A percentile compares a stretch with the other conserved stretches of the same genome.
Conservation (phyloP, 1,140 invertebrate species). For the Hormaphis cornu region DNA sequence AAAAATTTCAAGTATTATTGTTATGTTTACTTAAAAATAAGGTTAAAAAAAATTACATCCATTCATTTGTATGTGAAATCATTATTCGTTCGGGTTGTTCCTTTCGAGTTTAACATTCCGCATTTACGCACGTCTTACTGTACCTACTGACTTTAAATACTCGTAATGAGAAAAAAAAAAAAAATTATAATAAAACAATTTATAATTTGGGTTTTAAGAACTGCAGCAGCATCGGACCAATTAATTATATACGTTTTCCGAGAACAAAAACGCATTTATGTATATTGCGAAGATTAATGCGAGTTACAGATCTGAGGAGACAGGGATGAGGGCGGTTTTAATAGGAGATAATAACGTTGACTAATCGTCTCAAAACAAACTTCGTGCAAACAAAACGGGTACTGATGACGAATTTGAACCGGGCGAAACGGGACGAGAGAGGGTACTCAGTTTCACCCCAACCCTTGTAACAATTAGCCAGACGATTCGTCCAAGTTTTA, state of each 20-base stretch:
- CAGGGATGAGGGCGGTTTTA: neutral
- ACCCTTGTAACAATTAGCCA: constrained; percentile 22
- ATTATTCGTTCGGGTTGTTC: no score
- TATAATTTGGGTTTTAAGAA: neutral
- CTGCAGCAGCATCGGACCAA: neutral
- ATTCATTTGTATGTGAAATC: no score
- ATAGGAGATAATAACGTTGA: constrained; percentile 30
- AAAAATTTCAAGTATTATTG: no score
- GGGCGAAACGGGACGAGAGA: neutral
- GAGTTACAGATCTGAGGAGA: constrained; percentile 17
- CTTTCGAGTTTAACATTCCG: no score
- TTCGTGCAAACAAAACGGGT: constrained; percentile 13
- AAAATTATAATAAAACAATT: neutral
- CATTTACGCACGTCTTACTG: no score
- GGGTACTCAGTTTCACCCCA: neutral
- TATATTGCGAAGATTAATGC: constrained; percentile 16
- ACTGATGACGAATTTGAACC: constrained; percentile 11
- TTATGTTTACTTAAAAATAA: no score
- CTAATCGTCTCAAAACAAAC: constrained; percentile 21
- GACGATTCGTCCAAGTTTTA: constrained; percentile 8
- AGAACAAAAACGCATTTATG: constrained; percentile 30
- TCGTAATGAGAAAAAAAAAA: neutral
- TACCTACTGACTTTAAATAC: no score
- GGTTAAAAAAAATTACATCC: no score
- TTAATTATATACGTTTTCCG: constrained; percentile 22